Percentiles rank a stretch among this genome's conserved stretches.
Conservation (phyloP, 2,888 invertebrate species). For the Microchrysa polita region DNA sequence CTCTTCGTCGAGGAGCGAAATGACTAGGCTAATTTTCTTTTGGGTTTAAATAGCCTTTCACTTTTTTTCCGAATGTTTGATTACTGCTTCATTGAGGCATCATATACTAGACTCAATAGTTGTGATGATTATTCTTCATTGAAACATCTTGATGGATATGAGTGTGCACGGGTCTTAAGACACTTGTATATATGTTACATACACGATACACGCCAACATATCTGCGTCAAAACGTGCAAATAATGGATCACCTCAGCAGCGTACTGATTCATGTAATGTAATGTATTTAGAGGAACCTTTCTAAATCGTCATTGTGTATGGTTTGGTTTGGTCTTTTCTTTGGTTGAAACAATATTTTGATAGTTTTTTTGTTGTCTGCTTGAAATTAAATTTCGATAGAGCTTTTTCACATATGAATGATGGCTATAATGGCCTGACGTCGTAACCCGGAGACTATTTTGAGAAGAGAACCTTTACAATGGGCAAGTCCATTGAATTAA, state of each 20-base stretch:
- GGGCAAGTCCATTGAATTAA: constrained; percentile 18
- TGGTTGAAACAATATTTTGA: constrained; percentile 35
- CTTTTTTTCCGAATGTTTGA: constrained; percentile 35
- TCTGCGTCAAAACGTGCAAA: constrained; percentile 22
- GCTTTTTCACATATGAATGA: constrained; percentile 10
- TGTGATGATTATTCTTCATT: constrained; percentile 19
- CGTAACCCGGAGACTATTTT: not conserved
- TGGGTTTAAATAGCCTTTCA: constrained; percentile 32
- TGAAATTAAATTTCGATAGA: constrained; percentile 41
- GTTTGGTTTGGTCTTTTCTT: constrained; percentile 12
- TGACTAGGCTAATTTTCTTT: constrained; percentile 41
- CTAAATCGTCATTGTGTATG: constrained; percentile 35
- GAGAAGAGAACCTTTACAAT: no score
- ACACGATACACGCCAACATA: no score
- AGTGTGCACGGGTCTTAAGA: not conserved
- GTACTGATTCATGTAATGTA: not conserved
- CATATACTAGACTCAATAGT: not conserved
- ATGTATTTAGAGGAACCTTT: constrained; percentile 12
- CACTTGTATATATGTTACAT: not conserved
- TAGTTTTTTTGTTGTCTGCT: constrained; percentile 31
- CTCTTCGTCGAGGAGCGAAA: not conserved
- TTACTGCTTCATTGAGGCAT: not conserved
- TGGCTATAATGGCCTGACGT: not conserved
- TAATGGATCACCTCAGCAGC: constrained; percentile 35
- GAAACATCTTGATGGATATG: not conserved